Percentiles rank a stretch among this genome's conserved stretches.
Evolutionary conservation across 2,888 invertebrate genomes (phyloP).

Genomic region (Psylliodes chrysocephalus): DNA sequence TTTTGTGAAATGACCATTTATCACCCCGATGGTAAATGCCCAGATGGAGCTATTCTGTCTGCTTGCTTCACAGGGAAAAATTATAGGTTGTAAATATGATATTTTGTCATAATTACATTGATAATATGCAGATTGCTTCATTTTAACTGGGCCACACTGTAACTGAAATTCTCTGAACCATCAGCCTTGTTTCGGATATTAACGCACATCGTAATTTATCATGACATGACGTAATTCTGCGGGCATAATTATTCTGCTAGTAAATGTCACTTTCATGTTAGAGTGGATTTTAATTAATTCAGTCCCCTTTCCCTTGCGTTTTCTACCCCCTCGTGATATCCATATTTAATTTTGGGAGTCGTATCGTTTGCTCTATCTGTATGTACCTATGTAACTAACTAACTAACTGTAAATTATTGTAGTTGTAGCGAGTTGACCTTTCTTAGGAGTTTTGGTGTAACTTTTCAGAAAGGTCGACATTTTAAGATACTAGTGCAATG

Average conservation of each 20-base stretch:
- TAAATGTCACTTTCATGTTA: conserved; percentile 20
- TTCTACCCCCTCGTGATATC: neutral
- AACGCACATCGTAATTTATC: neutral
- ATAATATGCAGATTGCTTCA: no score
- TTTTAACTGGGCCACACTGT: no score
- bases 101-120: no score
- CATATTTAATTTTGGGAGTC: neutral
- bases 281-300: conserved; percentile 15
- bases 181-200: neutral
- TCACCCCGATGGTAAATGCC: no score
- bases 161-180: no score
- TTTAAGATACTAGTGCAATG: no score
- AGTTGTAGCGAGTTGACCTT: no score
- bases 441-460: neutral
- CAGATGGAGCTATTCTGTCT: no score
- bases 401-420: neutral
- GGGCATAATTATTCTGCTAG: conserved; percentile 8
- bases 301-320: neutral
- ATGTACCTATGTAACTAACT: neutral
- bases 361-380: neutral
- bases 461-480: no score
- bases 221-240: neutral
- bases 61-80: no score
- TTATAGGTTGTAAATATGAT: no score
- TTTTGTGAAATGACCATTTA: no score